Conservation (phyloP, 2,797 vertebrate genomes). For the Limosa lapponica region DNA sequence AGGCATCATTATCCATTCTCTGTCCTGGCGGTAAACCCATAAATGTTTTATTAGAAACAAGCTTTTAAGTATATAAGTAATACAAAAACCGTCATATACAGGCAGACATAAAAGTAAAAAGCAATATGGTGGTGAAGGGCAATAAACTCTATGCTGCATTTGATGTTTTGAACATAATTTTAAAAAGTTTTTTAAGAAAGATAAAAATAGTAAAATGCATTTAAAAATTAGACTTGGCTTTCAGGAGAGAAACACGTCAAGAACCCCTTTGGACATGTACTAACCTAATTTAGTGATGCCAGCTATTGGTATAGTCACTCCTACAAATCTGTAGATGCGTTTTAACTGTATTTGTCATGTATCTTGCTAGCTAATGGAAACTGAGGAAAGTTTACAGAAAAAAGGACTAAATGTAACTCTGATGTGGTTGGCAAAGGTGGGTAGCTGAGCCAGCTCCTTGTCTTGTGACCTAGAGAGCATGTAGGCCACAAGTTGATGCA, state of each 20-base stretch:
- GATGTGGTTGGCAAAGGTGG: background rate
- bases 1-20: background rate
- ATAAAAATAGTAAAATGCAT: background rate
- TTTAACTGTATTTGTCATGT: background rate
- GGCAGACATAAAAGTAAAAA: background rate
- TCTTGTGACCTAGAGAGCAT: background rate
- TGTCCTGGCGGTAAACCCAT: background rate
- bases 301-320: background rate
- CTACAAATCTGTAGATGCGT: background rate
- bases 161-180: background rate
- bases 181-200: background rate
- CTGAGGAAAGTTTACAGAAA: background rate
- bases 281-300: background rate
- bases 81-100: background rate
- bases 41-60: conserved; percentile 30
- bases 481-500: background rate
- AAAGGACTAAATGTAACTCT: background rate
- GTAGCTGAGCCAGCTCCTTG: background rate
- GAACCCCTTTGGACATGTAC: background rate
- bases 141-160: background rate
- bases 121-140: background rate
- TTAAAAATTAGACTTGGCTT: background rate
- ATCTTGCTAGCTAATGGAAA: background rate
- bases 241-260: background rate
- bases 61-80: background rate